Evolutionary conservation across 2,888 invertebrate genomes (phyloP).

Genomic region (Crematogaster levior): DNA sequence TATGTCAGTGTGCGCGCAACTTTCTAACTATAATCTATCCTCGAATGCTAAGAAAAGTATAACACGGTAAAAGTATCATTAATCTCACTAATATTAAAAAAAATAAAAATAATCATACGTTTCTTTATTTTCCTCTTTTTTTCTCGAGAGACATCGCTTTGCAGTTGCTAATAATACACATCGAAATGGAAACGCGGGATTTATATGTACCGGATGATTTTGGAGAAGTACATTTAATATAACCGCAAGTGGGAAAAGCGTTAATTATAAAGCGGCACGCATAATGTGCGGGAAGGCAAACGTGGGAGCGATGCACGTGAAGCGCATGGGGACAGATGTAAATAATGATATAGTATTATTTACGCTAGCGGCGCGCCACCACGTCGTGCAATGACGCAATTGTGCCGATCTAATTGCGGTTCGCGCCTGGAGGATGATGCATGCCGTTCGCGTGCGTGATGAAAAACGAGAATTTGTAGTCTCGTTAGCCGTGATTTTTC

Average conservation of each 20-base stretch:
- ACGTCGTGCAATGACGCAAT: slow-evolving; percentile 43
- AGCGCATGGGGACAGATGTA: slow-evolving; percentile 28
- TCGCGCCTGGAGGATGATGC: slow-evolving; percentile 23
- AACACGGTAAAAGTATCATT: background rate
- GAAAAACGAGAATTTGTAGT: background rate
- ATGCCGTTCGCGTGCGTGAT: background rate
- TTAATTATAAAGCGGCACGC: slow-evolving; percentile 42
- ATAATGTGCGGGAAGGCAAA: slow-evolving; percentile 37
- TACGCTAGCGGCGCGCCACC: slow-evolving; percentile 40
- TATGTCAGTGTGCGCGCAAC: slow-evolving; percentile 34
- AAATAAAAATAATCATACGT: background rate
- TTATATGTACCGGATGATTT: background rate
- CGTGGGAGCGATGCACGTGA: slow-evolving; percentile 25
- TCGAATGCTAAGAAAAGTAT: background rate
- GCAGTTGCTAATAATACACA: background rate
- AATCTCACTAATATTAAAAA: background rate
- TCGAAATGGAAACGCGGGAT: background rate
- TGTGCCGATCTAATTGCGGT: slow-evolving; percentile 45
- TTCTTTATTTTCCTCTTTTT: background rate
- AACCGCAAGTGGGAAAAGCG: slow-evolving; percentile 31
- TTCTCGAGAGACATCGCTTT: background rate
- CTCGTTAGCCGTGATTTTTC: slow-evolving; percentile 16
- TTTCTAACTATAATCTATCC: slow-evolving; percentile 32
- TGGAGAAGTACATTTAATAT: slow-evolving; percentile 4
- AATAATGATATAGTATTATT: slow-evolving; percentile 52